Evolutionary conservation across 2,113 vertebrate genomes (phyloP).

Genomic region (Tichodroma muraria): DNA sequence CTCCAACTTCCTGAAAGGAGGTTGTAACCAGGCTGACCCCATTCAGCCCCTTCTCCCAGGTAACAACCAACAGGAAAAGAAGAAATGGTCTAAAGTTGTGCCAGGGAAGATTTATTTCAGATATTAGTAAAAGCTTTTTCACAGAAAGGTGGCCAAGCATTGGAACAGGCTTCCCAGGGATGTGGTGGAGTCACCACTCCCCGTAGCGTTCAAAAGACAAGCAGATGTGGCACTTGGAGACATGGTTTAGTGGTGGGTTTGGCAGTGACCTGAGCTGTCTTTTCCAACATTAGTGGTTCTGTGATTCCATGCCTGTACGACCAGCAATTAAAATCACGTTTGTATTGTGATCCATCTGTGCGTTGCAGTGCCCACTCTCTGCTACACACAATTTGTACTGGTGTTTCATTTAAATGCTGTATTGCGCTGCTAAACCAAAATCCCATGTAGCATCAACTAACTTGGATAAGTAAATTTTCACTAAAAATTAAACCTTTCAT

Average conservation of each 20-base stretch:
- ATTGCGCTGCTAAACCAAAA: neutral
- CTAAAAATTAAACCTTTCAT: neutral
- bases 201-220: neutral
- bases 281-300: neutral
- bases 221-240: neutral
- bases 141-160: neutral
- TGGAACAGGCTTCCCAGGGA: neutral
- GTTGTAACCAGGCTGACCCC: no score
- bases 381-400: neutral
- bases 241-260: neutral
- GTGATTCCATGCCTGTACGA: neutral
- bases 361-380: neutral
- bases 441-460: neutral
- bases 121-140: neutral
- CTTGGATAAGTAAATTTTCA: neutral
- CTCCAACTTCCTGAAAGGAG: neutral
- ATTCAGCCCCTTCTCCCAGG: neutral
- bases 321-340: neutral
- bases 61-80: neutral
- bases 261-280: neutral
- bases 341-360: neutral
- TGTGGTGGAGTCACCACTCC: neutral
- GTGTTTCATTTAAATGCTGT: neutral
- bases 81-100: neutral
- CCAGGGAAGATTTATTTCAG: neutral